Evolutionary conservation across 2,888 invertebrate species (phyloP), one percentile per base, ranked within the genome.

Genomic region (Pristionchus entomophagus): DNA sequence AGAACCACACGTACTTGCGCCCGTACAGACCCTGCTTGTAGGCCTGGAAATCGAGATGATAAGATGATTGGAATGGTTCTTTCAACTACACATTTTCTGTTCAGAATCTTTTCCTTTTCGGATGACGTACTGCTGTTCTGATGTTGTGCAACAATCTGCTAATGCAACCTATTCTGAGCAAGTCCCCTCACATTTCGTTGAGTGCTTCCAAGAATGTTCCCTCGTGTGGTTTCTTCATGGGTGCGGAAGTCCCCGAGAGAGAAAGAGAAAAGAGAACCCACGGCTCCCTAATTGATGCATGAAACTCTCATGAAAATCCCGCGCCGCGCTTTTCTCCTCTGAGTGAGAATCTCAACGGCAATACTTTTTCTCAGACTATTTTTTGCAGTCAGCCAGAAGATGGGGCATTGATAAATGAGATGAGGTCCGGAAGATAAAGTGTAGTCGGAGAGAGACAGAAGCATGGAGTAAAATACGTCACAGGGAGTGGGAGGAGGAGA

Each of bases 1-100:
- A 97, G 94, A 99, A 97, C 99, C 99, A 99, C 41, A 99, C 99
- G 94, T 98, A 97, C 62, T 97, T 96, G 91, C 97, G 96, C 26
- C 99, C 99, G 94, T 97, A 99, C 35, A 99, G 95, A 88, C 96
- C 96, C 93, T 97, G 97, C 93, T 97, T 97, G 95, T 97, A 98
- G 91, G 94, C 95, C 94, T 95, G 78, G 53, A 88, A 89, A 59
- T 8, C 8, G 29, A 8, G 8, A 26, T 22, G 22, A 59, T 22
- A 22, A 59, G 59, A 59, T 59, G 59, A 22, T 8, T 8, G 8
- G n/a, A 8, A 26, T 22, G 59, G n/a, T n/a, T n/a, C n/a, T n/a
- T n/a, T n/a, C n/a, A n/a, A n/a, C 29, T 59, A 26, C n/a, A 59
- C 59, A 26, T 59, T 8, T 22, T 8, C 22, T 59, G 19, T 26